phyloP scores from a whole-genome alignment of 2,888 invertebrate species.

The Sisyra terminalis region DNA sequence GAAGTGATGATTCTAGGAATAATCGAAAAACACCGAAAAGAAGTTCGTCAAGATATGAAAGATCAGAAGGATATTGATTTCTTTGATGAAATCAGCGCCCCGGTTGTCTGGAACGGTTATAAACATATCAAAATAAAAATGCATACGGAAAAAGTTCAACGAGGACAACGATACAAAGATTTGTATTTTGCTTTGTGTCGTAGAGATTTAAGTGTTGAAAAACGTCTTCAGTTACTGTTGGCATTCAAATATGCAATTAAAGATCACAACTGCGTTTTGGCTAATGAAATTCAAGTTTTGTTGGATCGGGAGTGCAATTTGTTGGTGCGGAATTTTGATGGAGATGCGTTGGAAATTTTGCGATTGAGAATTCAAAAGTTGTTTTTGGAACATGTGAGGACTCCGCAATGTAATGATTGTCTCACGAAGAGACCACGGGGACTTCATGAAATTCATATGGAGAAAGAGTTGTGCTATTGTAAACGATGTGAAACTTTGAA shows the following conservation, averaged over 20 bases:
- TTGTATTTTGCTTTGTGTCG: constrained; percentile 51
- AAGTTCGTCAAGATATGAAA: constrained; percentile 39
- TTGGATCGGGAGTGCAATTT: constrained; percentile 58
- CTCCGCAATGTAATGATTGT: constrained; percentile 38
- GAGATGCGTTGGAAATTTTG: constrained; percentile 41
- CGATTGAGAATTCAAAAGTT: constrained; percentile 44
- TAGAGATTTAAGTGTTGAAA: constrained; percentile 38
- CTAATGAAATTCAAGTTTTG: constrained; percentile 40
- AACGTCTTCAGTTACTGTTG: constrained; percentile 51
- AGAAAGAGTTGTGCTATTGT: constrained; percentile 30
- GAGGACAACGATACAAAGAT: constrained; percentile 55
- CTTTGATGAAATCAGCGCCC: constrained; percentile 49
- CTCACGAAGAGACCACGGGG: constrained; percentile 34
- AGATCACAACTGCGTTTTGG: constrained; percentile 36
- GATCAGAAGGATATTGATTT: constrained; percentile 42
- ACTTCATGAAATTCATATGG: constrained; percentile 20
- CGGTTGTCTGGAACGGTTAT: constrained; percentile 59
- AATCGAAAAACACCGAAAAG: constrained; percentile 48
- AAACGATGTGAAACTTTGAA: constrained; percentile 50
- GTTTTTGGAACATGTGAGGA: constrained; percentile 37
- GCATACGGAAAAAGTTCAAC: constrained; percentile 67
- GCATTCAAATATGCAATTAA: constrained; percentile 51
- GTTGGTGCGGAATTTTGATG: constrained; percentile 41
- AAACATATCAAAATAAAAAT: constrained; percentile 49
- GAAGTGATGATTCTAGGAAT: constrained; percentile 52